Base-by-base conservation (phyloP, 1,140 invertebrate species). In the Bombus balteatus region DNA sequence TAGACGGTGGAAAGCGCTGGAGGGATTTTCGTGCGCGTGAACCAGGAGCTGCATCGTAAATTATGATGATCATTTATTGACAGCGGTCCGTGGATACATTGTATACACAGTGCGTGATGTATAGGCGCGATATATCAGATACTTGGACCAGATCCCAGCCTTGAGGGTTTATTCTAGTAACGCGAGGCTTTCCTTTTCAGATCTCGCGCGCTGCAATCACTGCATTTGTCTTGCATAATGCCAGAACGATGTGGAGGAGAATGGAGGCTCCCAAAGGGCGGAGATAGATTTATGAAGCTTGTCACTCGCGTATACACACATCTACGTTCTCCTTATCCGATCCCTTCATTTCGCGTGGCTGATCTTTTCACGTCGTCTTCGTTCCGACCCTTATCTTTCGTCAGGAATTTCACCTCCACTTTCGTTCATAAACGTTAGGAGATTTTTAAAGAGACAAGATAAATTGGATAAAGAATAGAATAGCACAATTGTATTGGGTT, bases 111-210 rank as follows among this genome's bases (percentile, higher is more conserved):
- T 34, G 53, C 18, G 53, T 28, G 76, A 70, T 28, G 77, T n/a
- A 57, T 73, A 57, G 65, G 25, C 1, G 34, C 57, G 70, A 70
- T 80, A 65, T 79, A 80, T 85, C 68, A 73, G 68, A 85, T 72
- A 80, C 77, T 85, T 85, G 83, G 83, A 85, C 83, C 66, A 6
- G 76, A 39, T 85, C 83, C 83, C 83, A 85, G 77, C 83, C 83
- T 85, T 85, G 83, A 85, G 28, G 77, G 83, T 85, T 85, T 80
- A 85, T 85, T 85, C 83, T 85, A 85, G 77, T 80, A 85, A 72
- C 83, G n/a, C 83, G 83, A 84, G 77, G 77, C 68, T 59, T 72
- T 78, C 76, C 77, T 85, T 53, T 71, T 72, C 68, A 71, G 41
- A 72, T 85, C 83, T 65, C 15, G 68, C 22, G 66, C 53, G 34